Base-by-base conservation (phyloP, 2,113 vertebrate genomes). In the Hippoglossus stenolepis region DNA sequence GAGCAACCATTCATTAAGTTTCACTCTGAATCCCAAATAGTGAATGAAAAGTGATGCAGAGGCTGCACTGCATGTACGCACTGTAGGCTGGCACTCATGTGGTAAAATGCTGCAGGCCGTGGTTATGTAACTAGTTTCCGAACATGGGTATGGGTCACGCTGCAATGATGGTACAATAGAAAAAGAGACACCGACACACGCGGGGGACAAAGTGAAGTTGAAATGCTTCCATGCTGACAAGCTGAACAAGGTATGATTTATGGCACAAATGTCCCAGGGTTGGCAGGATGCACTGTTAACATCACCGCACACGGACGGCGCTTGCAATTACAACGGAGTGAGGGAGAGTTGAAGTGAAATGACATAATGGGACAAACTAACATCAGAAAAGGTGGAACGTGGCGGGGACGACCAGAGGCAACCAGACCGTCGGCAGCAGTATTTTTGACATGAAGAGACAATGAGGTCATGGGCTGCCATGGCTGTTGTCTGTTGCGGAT, bases 81-180 rank as follows among this genome's bases (percentile, higher is more conserved):
- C 60, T 24, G 35, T 40, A 79, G 68, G 63, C 76, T 54, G 71
- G 35, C 67, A 51, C 62, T 74, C 40, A 65, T 76, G 69, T 61
- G 79, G 28, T 69, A 23, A 81, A 79, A 64, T 3, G 69, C 86
- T 63, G 13, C 0, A 43, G 73, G 88, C 74, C 43, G 20, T 64
- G 64, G 78, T 92, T 91, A 90, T 68, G 65, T 87, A 92, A 90
- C 85, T 28, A 49, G 51, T 57, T 86, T 84, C 60, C 83, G 61
- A 82, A 84, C 74, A 65, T 40, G 68, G 38, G 79, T 84, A 54
- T 51, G 72, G 80, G 73, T 76, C 82, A 84, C 14, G 13, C 70
- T 72, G 63, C 28, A 71, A 82, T 73, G 77, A 79, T 78, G 64
- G 68, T 69, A 83, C 59, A 80, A 71, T 35, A 69, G 24, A 77